Conservation (phyloP, 2,113 vertebrate genomes). For the Hucho hucho region DNA sequence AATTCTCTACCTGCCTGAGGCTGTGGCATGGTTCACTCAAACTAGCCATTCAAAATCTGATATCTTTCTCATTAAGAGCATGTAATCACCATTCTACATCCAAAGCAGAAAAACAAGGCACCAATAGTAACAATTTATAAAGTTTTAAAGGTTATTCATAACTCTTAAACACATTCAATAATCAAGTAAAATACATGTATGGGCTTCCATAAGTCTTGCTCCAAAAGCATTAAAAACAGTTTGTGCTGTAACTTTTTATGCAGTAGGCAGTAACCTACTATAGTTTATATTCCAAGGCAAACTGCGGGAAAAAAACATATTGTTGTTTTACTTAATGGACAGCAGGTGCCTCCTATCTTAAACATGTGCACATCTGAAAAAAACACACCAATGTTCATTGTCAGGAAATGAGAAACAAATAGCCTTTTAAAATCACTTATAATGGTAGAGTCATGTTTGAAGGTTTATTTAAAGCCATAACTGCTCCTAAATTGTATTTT, state of each 20-base stretch:
- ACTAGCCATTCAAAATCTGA: background rate
- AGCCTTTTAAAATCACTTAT: slow-evolving; percentile 3
- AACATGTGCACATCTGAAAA: slow-evolving; percentile 32
- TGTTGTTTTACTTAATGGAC: background rate
- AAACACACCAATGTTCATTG: background rate
- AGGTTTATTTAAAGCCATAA: slow-evolving; percentile 6
- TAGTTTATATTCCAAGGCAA: background rate
- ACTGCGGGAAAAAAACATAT: slow-evolving; percentile 4
- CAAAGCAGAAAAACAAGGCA: background rate
- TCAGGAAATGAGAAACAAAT: slow-evolving; percentile 7
- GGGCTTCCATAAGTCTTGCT: background rate
- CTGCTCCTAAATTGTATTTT: slow-evolving; percentile 2
- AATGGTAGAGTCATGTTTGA: background rate
- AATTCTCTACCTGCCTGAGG: background rate
- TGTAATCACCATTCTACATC: background rate
- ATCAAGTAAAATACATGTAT: background rate
- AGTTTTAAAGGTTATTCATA: background rate
- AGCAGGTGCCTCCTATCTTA: slow-evolving; percentile 38
- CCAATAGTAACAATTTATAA: background rate
- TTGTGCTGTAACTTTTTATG: background rate
- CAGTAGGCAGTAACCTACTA: background rate
- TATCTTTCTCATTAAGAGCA: background rate
- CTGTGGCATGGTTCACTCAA: background rate
- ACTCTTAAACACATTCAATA: no score
- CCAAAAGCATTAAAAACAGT: background rate